Evolutionary conservation across 2,888 invertebrate species (phyloP).

Genomic region (Epirrita christyi): DNA sequence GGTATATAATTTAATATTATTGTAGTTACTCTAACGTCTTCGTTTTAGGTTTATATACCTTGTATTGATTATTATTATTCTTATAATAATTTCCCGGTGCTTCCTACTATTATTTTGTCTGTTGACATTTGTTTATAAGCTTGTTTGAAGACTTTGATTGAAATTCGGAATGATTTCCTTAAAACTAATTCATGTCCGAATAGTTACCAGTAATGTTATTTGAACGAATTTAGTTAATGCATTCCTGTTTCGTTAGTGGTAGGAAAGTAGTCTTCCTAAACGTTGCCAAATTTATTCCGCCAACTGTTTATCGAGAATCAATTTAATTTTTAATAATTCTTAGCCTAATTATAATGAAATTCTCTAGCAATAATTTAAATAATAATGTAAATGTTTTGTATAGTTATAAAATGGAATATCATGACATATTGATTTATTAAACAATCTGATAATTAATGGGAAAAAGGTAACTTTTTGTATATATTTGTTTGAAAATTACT

Average conservation of each 20-base stretch:
- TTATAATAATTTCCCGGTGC: constrained; percentile 75
- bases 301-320: constrained; percentile 80
- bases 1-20: constrained; percentile 16
- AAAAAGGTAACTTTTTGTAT: constrained; percentile 60
- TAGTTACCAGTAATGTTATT: constrained; percentile 81
- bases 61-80: constrained; percentile 51
- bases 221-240: constrained; percentile 82
- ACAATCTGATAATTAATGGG: constrained; percentile 38
- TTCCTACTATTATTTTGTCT: constrained; percentile 81
- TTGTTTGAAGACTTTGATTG: constrained; percentile 68
- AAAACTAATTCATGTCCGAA: constrained; percentile 68
- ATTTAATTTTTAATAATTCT: constrained; percentile 70
- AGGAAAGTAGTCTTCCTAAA: constrained; percentile 84
- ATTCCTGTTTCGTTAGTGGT: constrained; percentile 83
- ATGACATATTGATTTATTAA: constrained; percentile 63
- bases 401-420: constrained; percentile 71
- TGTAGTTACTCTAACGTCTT: constrained; percentile 19
- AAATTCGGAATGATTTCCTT: constrained; percentile 60
- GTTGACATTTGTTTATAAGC: constrained; percentile 78
- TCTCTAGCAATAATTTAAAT: constrained; percentile 82
- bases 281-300: constrained; percentile 83
- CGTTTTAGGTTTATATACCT: constrained; percentile 24
- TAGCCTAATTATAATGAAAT: constrained; percentile 80
- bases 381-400: constrained; percentile 84
- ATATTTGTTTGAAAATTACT: constrained; percentile 56